Percentiles rank a stretch among this genome's conserved stretches.
Conservation (phyloP, 2,888 invertebrate genomes). For the Tiliacea citrago region DNA sequence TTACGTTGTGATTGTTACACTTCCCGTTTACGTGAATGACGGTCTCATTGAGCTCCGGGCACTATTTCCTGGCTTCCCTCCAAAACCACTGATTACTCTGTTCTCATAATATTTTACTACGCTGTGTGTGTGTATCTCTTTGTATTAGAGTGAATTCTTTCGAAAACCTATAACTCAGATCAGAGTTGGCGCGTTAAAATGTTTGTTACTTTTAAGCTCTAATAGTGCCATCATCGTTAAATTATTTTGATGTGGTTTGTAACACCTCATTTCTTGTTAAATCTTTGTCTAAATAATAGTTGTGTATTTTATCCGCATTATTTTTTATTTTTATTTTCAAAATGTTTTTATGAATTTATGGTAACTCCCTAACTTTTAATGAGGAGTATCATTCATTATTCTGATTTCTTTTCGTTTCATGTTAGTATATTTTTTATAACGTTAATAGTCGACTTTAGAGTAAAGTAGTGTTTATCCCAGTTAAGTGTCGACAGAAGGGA, state of each 20-base stretch:
- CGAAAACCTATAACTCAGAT: constrained; percentile 76
- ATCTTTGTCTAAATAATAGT: constrained; percentile 57
- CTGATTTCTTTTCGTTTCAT: constrained; percentile 33
- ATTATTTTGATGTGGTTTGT: constrained; percentile 73
- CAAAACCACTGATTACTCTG: constrained; percentile 78
- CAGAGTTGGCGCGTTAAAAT: constrained; percentile 70
- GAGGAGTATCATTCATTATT: constrained; percentile 40
- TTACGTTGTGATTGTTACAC: constrained; percentile 25
- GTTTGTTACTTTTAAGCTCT: constrained; percentile 68
- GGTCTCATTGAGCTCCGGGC: constrained; percentile 74
- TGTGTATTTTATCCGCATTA: constrained; percentile 55
- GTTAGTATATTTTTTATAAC: constrained; percentile 46
- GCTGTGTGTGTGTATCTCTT: constrained; percentile 68
- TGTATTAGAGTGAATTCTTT: constrained; percentile 73
- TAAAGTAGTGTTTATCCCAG: constrained; percentile 57
- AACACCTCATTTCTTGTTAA: constrained; percentile 63
- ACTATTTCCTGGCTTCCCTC: constrained; percentile 76
- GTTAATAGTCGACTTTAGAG: constrained; percentile 54
- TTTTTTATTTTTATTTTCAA: constrained; percentile 66
- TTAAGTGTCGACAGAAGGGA: constrained; percentile 62
- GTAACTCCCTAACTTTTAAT: constrained; percentile 16
- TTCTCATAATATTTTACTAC: constrained; percentile 79
- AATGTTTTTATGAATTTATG: constrained; percentile 56
- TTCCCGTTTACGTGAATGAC: constrained; percentile 74
- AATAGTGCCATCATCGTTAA: constrained; percentile 69